Conservation (phyloP, 2,888 invertebrate genomes). For the Acholoe squamosa region DNA sequence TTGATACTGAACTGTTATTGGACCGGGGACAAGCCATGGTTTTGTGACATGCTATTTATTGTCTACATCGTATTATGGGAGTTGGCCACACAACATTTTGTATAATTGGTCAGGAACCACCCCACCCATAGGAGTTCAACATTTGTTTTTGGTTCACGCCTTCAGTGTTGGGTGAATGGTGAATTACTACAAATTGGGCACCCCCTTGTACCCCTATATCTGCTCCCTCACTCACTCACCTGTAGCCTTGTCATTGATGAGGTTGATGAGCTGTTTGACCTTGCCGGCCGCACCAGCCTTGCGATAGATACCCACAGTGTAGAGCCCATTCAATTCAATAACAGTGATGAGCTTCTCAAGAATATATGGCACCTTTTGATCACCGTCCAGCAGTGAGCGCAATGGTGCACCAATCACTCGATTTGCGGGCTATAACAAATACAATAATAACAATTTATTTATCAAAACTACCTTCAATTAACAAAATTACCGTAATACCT, state of each 20-base stretch:
- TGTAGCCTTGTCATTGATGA: constrained; percentile 79
- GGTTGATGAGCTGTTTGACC: constrained; percentile 82
- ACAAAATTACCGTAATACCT: too few species aligned
- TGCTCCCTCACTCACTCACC: constrained; percentile 5
- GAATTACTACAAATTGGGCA: too few species aligned
- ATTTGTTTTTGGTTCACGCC: too few species aligned
- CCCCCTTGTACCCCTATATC: too few species aligned
- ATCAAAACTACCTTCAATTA: neutral
- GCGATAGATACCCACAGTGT: constrained; percentile 95
- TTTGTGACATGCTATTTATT: too few species aligned
- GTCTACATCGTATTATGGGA: too few species aligned
- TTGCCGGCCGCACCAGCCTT: constrained; percentile 88
- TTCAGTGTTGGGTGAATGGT: too few species aligned
- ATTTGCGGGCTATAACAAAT: constrained; percentile 64
- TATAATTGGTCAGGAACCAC: too few species aligned
- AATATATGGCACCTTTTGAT: constrained; percentile 91
- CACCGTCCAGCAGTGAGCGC: constrained; percentile 86
- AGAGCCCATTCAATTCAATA: constrained; percentile 95
- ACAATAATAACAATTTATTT: neutral
- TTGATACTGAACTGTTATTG: too few species aligned
- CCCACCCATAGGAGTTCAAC: too few species aligned
- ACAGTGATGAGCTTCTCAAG: constrained; percentile 94
- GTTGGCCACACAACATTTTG: too few species aligned
- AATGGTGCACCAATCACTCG: constrained; percentile 92
- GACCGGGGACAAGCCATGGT: too few species aligned